Conservation (phyloP, 2,888 invertebrate genomes). For the Eustalomyia histrio region DNA sequence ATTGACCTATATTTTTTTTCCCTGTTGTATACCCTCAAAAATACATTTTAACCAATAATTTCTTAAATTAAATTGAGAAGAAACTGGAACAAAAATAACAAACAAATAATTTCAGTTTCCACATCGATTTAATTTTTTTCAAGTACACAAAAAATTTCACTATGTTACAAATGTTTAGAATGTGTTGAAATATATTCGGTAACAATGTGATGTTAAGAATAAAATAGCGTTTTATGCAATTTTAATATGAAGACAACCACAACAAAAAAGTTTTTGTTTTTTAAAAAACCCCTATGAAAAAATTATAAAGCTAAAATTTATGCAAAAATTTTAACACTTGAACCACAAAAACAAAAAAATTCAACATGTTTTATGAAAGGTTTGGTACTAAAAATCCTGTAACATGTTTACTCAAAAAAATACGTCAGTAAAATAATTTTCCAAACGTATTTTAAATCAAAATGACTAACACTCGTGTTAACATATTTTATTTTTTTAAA, state of each 20-base stretch:
- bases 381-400: neutral
- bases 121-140: too few species aligned
- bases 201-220: neutral
- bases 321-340: neutral
- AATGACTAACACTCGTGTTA: too few species aligned
- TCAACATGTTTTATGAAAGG: neutral
- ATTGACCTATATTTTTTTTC: too few species aligned
- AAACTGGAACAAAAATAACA: too few species aligned
- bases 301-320: neutral
- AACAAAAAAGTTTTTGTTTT: neutral
- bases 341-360: conserved; percentile 9
- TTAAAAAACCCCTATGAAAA: neutral
- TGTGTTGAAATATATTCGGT: neutral
- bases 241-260: neutral
- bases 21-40: too few species aligned
- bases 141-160: too few species aligned
- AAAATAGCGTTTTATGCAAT: neutral
- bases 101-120: too few species aligned
- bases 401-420: neutral
- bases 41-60: too few species aligned
- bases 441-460: too few species aligned
- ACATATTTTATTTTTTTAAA: too few species aligned
- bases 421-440: too few species aligned
- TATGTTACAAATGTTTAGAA: neutral
- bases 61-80: too few species aligned